Percentiles rank a stretch among this genome's conserved stretches.
phyloP scores from a whole-genome alignment of 2,888 invertebrate species.

The Cyaniris semiargus region DNA sequence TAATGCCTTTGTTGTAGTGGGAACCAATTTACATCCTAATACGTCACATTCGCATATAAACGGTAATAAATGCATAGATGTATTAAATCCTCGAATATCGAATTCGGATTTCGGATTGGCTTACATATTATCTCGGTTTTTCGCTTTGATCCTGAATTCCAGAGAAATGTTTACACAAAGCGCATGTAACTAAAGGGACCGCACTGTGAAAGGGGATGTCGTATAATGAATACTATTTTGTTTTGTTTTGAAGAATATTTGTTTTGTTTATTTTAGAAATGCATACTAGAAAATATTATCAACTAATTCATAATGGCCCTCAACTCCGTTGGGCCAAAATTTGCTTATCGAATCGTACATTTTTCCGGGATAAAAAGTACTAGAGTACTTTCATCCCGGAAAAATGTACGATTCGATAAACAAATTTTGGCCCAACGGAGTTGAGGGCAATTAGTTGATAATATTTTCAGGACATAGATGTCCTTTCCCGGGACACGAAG shows the following conservation, averaged over 20 bases:
- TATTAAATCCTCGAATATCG: constrained; percentile 11
- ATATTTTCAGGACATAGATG: too few species aligned
- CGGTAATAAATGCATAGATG: constrained; percentile 20
- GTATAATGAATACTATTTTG: not conserved
- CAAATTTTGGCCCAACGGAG: too few species aligned
- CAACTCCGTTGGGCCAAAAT: too few species aligned
- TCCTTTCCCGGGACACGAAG: too few species aligned
- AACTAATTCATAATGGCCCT: too few species aligned
- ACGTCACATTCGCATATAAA: constrained; percentile 31
- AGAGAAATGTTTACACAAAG: not conserved
- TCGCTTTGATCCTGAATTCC: not conserved
- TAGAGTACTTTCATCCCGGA: too few species aligned
- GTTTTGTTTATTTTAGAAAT: not conserved
- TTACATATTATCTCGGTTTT: constrained; percentile 12
- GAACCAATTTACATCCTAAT: constrained; percentile 30
- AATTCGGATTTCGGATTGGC: not conserved
- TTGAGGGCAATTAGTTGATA: too few species aligned
- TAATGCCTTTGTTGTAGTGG: constrained; percentile 29
- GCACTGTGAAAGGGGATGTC: not conserved
- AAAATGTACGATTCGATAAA: too few species aligned
- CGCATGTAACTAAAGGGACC: not conserved
- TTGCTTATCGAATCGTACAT: too few species aligned
- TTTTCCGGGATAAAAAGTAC: too few species aligned
- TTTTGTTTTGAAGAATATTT: not conserved
- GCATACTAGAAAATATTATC: not conserved